Base-by-base conservation (phyloP, 2,888 invertebrate species). In the Dendrolimus houi region DNA sequence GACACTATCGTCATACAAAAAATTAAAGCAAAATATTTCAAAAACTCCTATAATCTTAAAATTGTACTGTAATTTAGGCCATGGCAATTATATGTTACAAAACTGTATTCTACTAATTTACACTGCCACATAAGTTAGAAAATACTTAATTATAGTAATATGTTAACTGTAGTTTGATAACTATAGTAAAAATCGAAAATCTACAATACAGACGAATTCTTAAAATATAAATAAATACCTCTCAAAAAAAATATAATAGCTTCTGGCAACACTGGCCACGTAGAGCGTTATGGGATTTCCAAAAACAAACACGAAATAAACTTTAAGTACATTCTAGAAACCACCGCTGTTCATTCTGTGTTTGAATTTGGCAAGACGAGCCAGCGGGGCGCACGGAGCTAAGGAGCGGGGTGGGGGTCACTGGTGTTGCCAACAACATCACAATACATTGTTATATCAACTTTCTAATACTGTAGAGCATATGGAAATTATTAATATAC, bases 401-500 rank as follows among this genome's bases (percentile, higher is more conserved):
- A 47, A 6, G 72, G 71, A 47, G 47, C 10, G 9, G 10, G 10
- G 47, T 52, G 13, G 47, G 52, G 42, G 41, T 52, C 56, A 41
- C 9, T 47, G 47, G 47, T 47, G 47, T 47, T 47, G 10, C 47
- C 66, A 68, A 70, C 68, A 81, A 79, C 17, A 81, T 86, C 84
- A 86, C 84, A 83, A 78, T 79, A 71, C 78, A 73, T 47, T 47
- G 47, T 47, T 47, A 47, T 75, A 75, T 83, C 82, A 85, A 85
- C 79, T 80, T 76, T 81, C 82, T 87, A 87, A 88, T 89, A 87
- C 87, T 88, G 87, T 82, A 76, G 79, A 47, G 9, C 9, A 47
- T 74, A 80, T 75, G 62, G 72, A 81, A 81, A 81, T 81, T 72
- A 75, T 83, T 86, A 88, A 85, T 87, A 75, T 87, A 88, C 87